These are phyloP conservation scores for Zaprionus taronus DNA, from an alignment of 1,140 invertebrate species.

Conservation along the genomic window DNA sequence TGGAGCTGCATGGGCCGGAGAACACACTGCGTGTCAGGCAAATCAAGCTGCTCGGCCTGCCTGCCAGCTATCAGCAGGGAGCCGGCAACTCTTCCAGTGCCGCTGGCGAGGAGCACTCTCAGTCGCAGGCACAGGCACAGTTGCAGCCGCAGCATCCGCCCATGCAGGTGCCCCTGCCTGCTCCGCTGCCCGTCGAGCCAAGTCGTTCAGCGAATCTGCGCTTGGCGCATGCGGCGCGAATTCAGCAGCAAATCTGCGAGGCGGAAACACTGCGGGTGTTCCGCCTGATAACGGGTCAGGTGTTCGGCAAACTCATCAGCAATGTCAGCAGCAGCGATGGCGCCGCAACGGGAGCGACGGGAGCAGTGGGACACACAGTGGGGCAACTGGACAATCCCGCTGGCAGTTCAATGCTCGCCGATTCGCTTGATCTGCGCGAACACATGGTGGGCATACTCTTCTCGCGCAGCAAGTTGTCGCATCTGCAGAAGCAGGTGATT, in stretches of 20 bases:
- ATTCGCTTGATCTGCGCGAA: conserved; percentile 91
- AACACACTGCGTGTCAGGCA: conserved; percentile 95
- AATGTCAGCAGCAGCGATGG: conserved; percentile 83
- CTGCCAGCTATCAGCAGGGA: conserved; percentile 35
- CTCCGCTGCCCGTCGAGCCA: conserved; percentile 27
- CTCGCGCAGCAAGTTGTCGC: conserved; percentile 96
- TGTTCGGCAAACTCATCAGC: conserved; percentile 95
- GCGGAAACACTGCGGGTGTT: conserved; percentile 97
- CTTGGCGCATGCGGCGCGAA: conserved; percentile 84
- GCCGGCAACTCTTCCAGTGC: background rate
- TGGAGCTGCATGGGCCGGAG: conserved; percentile 96
- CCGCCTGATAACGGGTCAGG: conserved; percentile 93
- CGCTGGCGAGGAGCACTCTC: conserved; percentile 43
- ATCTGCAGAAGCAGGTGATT: conserved; percentile 97
- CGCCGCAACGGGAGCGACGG: conserved; percentile 56
- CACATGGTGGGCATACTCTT: conserved; percentile 99
- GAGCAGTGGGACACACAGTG: conserved; percentile 18
- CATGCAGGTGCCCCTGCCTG: background rate
- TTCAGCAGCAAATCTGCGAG: conserved; percentile 95
- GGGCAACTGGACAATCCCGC: conserved; percentile 10
- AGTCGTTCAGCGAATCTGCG: conserved; percentile 53
- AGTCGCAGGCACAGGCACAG: background rate
- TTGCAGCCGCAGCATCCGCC: background rate
- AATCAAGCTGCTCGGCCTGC: conserved; percentile 85
- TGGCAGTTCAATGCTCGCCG: conserved; percentile 68